These are phyloP conservation scores for Anolis carolinensis DNA, from an alignment of 2,113 vertebrate genomes.

Conservation along the genomic window DNA sequence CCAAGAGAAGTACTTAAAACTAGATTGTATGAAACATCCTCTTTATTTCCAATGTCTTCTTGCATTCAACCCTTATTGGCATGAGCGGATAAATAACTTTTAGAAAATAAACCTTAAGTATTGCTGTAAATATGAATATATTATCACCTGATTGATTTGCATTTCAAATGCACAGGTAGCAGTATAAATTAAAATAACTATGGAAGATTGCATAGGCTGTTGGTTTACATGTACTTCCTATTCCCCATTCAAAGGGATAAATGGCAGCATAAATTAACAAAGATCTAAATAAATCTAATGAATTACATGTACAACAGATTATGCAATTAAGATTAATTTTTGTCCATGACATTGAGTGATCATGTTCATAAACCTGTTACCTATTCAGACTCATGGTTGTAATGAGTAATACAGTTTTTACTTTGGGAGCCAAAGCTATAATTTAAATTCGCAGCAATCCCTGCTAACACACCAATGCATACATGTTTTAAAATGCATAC, in stretches of 20 bases:
- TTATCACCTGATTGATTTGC: background rate
- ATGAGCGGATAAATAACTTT: background rate
- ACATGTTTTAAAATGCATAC: too few species aligned
- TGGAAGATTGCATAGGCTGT: background rate
- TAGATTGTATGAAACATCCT: background rate
- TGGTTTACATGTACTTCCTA: background rate
- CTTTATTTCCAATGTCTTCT: background rate
- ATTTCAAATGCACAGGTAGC: background rate
- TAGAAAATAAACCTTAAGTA: background rate
- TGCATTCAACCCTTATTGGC: background rate
- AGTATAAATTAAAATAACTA: background rate
- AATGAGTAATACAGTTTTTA: too few species aligned
- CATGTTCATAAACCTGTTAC: too few species aligned
- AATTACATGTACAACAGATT: background rate
- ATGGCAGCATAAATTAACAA: background rate
- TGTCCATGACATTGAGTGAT: background rate
- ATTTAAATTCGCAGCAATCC: too few species aligned
- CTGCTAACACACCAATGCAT: too few species aligned
- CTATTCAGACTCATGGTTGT: too few species aligned
- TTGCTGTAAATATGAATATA: background rate
- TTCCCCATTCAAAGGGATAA: background rate
- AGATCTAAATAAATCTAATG: background rate
- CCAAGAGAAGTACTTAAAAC: background rate
- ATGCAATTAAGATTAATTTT: background rate
- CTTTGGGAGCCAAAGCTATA: too few species aligned